Evolutionary conservation across 1,140 invertebrate species (phyloP), one percentile per base, ranked within the genome.

Genomic region (Pseudomyrmex sp.): DNA sequence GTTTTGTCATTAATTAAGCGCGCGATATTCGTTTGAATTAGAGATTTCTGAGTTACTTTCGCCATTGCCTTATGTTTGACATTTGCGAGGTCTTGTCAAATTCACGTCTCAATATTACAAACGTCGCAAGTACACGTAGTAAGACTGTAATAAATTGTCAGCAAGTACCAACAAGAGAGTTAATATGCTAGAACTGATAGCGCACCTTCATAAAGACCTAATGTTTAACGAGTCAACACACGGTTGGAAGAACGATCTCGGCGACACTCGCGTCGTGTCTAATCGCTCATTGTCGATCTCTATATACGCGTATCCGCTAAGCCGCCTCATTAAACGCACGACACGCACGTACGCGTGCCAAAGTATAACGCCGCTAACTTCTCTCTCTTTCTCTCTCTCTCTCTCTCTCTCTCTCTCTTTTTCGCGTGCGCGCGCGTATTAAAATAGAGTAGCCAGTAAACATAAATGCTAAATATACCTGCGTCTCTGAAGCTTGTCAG

Each of bases 401-500:
- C 35, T 35, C 35, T 35, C 0, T 35, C 5, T 0, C 35, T 35
- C 35, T 35, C 35, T 35, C 0, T 35, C 5, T 0, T 35, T 35
- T 35, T 35, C 5, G 35, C 35, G 35, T 35, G 35, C 35, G 35
- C 79, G 44, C 52, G 50, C 44, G 79, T 44, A 80, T 89, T 85
- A 88, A 91, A 91, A 91, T 90, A 90, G 74, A 77, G 62, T 84
- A 58, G 46, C 18, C 73, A 79, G 85, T 85, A 89, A 90, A 88
- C 77, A 88, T 73, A 89, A 88, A 88, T 69, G 70, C 76, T 90
- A 90, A 90, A 90, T 90, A 87, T 89, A 90, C 12, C 73, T 56
- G 12, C 18, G 69, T 52, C 48, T 58, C 58, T 23, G 69, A 82
- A 63, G 54, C 65, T 84, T 90, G 84, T 90, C 69, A 61, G 70